A percentile compares a stretch with the other conserved stretches of the same genome.
Conservation (phyloP, 1,140 invertebrate species). For the Lineus longissimus region DNA sequence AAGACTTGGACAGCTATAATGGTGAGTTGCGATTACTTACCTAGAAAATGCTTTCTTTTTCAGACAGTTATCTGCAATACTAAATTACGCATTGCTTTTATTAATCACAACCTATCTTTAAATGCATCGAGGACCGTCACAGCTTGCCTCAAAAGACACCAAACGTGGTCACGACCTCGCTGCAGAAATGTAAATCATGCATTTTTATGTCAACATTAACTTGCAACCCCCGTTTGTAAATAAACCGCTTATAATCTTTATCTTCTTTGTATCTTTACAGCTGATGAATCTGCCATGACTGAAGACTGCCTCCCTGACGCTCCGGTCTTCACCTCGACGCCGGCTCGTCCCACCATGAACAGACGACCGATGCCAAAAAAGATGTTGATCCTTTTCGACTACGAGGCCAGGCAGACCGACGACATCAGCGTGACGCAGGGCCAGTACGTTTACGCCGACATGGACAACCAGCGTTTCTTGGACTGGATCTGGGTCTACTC, state of each 20-base stretch:
- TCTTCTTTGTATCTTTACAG: too few species aligned
- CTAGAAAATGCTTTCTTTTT: background rate
- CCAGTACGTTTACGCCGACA: conserved; percentile 91
- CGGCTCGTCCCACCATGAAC: background rate
- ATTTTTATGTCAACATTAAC: background rate
- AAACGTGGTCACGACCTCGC: too few species aligned
- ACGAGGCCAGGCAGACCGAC: conserved; percentile 88
- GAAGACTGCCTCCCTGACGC: background rate
- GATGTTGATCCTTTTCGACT: conserved; percentile 89
- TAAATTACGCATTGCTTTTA: too few species aligned
- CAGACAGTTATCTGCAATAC: too few species aligned
- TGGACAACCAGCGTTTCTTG: conserved; percentile 85
- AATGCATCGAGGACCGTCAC: background rate
- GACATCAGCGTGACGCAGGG: conserved; percentile 83
- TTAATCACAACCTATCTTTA: background rate
- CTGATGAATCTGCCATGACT: too few species aligned
- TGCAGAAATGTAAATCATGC: background rate
- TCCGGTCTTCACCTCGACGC: background rate
- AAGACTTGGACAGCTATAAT: background rate
- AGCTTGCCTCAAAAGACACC: background rate
- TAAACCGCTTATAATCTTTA: too few species aligned
- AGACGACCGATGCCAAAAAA: conserved; percentile 59
- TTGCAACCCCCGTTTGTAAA: too few species aligned
- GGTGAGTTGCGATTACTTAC: background rate
- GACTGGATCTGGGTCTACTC: conserved; percentile 94